phyloP scores from a whole-genome alignment of 2,797 vertebrate genomes.

The Nannoperca australis region DNA sequence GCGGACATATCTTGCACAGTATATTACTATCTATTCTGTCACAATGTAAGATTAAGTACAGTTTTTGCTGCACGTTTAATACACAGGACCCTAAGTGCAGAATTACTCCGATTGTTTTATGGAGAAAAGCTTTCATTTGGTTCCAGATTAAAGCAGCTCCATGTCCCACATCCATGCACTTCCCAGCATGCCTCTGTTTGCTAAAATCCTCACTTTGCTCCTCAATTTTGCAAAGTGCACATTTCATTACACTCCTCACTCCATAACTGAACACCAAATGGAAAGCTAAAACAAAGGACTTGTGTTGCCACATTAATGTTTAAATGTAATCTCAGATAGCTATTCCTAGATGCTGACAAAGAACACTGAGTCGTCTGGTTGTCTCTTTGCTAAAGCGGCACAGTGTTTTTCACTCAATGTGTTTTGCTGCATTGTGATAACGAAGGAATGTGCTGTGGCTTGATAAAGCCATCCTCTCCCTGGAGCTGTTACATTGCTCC shows the following conservation, averaged over 20 bases:
- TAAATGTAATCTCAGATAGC: conserved; percentile 61
- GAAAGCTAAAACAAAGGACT: conserved; percentile 55
- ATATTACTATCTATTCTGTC: conserved; percentile 4
- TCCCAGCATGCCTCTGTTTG: conserved; percentile 27
- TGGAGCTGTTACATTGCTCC: conserved; percentile 45
- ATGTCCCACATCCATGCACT: conserved; percentile 14
- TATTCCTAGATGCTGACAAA: conserved; percentile 52
- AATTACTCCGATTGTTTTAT: conserved; percentile 1
- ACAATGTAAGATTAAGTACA: not conserved
- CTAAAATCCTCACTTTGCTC: conserved; percentile 51
- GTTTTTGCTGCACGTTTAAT: conserved; percentile 5
- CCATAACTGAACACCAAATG: conserved; percentile 39
- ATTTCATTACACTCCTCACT: conserved; percentile 58
- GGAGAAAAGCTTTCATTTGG: not conserved
- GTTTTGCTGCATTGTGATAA: conserved; percentile 71
- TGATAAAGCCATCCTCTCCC: conserved; percentile 71
- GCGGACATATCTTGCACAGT: not conserved
- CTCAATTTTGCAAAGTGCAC: conserved; percentile 59
- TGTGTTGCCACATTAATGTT: conserved; percentile 59
- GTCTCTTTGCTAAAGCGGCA: conserved; percentile 47
- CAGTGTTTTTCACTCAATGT: conserved; percentile 54
- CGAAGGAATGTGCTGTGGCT: conserved; percentile 71
- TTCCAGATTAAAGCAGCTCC: conserved; percentile 21
- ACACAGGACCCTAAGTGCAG: conserved; percentile 3
- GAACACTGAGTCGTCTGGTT: conserved; percentile 45